Evolutionary conservation across 2,888 invertebrate species (phyloP).

Genomic region (Limenitis camilla): DNA sequence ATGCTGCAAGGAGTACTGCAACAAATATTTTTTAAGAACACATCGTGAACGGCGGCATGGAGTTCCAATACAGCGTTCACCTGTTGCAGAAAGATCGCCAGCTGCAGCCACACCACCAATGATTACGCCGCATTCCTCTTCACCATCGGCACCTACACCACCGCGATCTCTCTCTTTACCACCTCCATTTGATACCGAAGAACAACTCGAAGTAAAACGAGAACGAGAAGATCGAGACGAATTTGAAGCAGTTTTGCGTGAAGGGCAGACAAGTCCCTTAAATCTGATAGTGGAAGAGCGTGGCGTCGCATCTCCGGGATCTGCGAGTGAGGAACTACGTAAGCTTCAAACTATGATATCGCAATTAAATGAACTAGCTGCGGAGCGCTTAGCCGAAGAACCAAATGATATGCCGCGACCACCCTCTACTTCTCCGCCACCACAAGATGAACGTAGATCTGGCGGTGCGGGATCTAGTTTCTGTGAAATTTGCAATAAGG

Average conservation of each 20-base stretch:
- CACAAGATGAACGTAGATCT: slow-evolving; percentile 70
- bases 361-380: slow-evolving; percentile 87
- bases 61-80: slow-evolving; percentile 69
- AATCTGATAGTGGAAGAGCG: slow-evolving; percentile 84
- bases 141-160: slow-evolving; percentile 77
- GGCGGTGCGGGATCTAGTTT: slow-evolving; percentile 82
- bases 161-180: slow-evolving; percentile 83
- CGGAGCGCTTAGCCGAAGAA: slow-evolving; percentile 61
- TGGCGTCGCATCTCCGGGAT: slow-evolving; percentile 71
- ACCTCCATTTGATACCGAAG: slow-evolving; percentile 73
- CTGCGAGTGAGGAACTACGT: slow-evolving; percentile 88
- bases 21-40: slow-evolving; percentile 92
- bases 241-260: slow-evolving; percentile 58
- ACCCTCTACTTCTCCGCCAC: slow-evolving; percentile 55
- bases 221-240: slow-evolving; percentile 74
- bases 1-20: slow-evolving; percentile 94
- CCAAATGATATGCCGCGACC: slow-evolving; percentile 47
- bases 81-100: slow-evolving; percentile 66
- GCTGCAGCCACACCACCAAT: slow-evolving; percentile 52
- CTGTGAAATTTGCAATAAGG: slow-evolving; percentile 98
- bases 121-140: slow-evolving; percentile 72
- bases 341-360: slow-evolving; percentile 93
- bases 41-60: slow-evolving; percentile 97
- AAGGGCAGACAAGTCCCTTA: slow-evolving; percentile 83
- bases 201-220: slow-evolving; percentile 51